phyloP scores from a whole-genome alignment of 1,140 invertebrate genomes.

The Ceratina australensis region DNA sequence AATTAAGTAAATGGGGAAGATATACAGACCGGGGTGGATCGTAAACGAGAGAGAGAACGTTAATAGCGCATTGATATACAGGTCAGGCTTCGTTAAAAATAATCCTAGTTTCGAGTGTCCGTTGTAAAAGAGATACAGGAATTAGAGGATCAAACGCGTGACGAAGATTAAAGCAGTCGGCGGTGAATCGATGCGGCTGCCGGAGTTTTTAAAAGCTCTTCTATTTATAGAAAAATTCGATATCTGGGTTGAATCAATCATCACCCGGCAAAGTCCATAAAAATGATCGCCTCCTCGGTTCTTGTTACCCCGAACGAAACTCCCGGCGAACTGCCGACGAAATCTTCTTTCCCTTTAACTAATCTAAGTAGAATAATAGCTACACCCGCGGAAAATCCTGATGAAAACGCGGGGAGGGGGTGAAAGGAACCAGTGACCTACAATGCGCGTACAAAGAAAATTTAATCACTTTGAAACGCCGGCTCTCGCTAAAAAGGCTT shows the following conservation, averaged over 20 bases:
- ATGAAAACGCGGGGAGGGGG: not conserved
- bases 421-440: not conserved
- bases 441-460: not conserved
- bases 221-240: constrained; percentile 39
- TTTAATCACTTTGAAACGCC: not conserved
- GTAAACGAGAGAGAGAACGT: not conserved
- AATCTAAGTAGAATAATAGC: no score
- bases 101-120: not conserved
- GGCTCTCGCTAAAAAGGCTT: not conserved
- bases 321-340: not conserved
- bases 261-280: not conserved
- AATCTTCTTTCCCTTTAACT: no score
- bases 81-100: not conserved
- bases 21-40: no score
- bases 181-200: not conserved
- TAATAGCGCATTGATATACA: not conserved
- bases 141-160: not conserved
- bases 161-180: not conserved
- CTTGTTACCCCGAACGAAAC: not conserved
- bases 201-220: constrained; percentile 7
- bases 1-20: no score
- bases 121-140: not conserved
- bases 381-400: no score
- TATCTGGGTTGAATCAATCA: constrained; percentile 9
- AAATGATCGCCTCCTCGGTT: not conserved